Evolutionary conservation across 2,888 invertebrate species (phyloP).

Genomic region (Dastarcus helophoroides): DNA sequence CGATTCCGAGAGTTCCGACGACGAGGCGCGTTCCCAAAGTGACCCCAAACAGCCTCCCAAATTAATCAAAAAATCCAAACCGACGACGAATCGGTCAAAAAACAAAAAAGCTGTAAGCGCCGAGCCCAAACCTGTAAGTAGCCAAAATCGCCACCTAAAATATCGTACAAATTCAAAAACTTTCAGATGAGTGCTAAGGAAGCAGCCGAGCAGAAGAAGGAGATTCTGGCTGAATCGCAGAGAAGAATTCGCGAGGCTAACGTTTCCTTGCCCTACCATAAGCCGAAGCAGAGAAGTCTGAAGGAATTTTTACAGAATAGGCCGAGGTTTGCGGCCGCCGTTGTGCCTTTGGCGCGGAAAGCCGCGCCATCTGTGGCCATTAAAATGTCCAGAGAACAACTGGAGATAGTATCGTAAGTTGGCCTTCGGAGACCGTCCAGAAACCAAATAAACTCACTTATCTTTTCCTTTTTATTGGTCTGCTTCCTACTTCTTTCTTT

Average conservation of each 20-base stretch:
- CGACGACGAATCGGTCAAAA: too few species aligned
- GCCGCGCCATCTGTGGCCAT: slow-evolving; percentile 38
- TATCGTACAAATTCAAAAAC: slow-evolving; percentile 12
- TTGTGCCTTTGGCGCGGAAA: slow-evolving; percentile 24
- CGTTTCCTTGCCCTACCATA: slow-evolving; percentile 74
- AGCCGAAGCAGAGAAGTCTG: slow-evolving; percentile 65
- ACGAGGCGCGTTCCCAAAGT: slow-evolving; percentile 13
- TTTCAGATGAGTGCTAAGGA: slow-evolving; percentile 53
- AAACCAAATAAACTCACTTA: too few species aligned
- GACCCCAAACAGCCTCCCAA: slow-evolving; percentile 6
- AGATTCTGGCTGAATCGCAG: slow-evolving; percentile 77
- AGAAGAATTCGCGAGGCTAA: slow-evolving; percentile 64
- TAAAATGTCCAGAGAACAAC: slow-evolving; percentile 57
- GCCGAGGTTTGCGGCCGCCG: slow-evolving; percentile 37
- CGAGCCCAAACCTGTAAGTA: too few species aligned
- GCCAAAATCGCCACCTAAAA: slow-evolving; percentile 1
- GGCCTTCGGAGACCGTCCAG: background rate
- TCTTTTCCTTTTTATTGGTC: too few species aligned
- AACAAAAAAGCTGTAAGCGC: too few species aligned
- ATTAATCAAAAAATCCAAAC: slow-evolving; percentile 11
- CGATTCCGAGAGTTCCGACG: slow-evolving; percentile 46
- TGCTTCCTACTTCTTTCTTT: too few species aligned
- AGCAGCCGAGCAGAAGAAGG: slow-evolving; percentile 57
- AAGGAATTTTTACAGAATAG: slow-evolving; percentile 62
- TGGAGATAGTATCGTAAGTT: slow-evolving; percentile 54